These are phyloP conservation scores for Monopis laevigella DNA, from an alignment of 2,888 invertebrate genomes.

Conservation along the genomic window DNA sequence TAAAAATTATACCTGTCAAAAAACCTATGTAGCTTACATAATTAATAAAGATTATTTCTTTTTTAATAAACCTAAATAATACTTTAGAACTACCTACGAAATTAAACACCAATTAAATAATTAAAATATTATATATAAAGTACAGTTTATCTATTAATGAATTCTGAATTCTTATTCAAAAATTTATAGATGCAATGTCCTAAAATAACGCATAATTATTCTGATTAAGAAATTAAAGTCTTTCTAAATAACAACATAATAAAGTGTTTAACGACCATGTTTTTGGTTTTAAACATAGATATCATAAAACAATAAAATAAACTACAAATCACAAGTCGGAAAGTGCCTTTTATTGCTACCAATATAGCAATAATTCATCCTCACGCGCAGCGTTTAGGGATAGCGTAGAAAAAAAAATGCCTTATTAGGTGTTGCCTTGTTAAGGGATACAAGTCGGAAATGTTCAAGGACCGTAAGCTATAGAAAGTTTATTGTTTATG, in stretches of 20 bases:
- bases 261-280: conserved; percentile 28
- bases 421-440: conserved; percentile 29
- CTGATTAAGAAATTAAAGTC: conserved; percentile 17
- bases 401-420: conserved; percentile 17
- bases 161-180: no score
- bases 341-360: conserved; percentile 47
- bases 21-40: no score
- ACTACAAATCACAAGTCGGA: conserved; percentile 40
- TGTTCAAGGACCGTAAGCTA: conserved; percentile 46
- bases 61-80: no score
- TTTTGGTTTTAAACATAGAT: conserved; percentile 34
- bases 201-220: neutral
- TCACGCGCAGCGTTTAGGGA: conserved; percentile 36
- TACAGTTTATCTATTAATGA: no score
- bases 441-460: conserved; percentile 35
- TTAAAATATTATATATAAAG: no score
- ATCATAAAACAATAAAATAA: conserved; percentile 56
- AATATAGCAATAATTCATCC: conserved; percentile 59
- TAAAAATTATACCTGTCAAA: no score
- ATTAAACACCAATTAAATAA: no score
- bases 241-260: conserved; percentile 37
- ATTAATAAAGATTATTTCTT: no score
- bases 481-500: conserved; percentile 42
- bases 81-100: no score
- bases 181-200: neutral